Base-by-base conservation (phyloP, 1,140 invertebrate species). In the Cydia pomonella region DNA sequence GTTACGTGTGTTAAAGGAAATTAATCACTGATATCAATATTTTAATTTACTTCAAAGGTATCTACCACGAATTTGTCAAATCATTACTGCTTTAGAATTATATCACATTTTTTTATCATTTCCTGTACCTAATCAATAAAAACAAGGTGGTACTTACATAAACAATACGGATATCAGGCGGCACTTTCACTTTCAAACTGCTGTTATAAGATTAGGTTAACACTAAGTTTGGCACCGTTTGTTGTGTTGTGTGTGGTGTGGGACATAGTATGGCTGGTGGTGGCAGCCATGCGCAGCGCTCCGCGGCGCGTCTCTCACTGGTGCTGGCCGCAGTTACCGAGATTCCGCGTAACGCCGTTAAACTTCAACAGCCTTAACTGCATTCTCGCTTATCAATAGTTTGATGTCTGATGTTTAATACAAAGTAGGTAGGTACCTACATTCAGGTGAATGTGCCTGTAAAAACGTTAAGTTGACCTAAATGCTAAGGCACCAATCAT, bases 281-380 rank as follows among this genome's bases (percentile, higher is more conserved):
- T 53, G 72, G 72, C 50, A 23, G 50, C 53, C 89, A 89, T 86
- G 87, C 88, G 88, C 86, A 78, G 83, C 85, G 87, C 84, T 84
- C 85, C 73, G 81, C 82, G 79, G 84, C 89, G 83, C 84, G 85
- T 84, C 83, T 86, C 82, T 88, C 72, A 90, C 87, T 91, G 81
- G 47, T 76, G 75, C 44, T 63, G 72, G 74, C 53, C 53, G 53
- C 50, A n/a, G 53, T 21, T 23, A 12, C 53, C 53, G 53, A 59
- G 53, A 59, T 59, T 18, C 53, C 9, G 53, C 53, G 50, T 53
- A 23, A 23, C 53, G 53, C 21, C 21, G 53, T 59, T 59, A 59
- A 53, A 84, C 81, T 79, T 80, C 82, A 78, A 78, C 78, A 73
- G 7, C 13, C 16, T 64, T 25, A 64, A 74, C 73, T 41, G 18